These are phyloP conservation scores for Archocentrus centrarchus DNA, from an alignment of 2,113 vertebrate genomes.

Conservation along the genomic window DNA sequence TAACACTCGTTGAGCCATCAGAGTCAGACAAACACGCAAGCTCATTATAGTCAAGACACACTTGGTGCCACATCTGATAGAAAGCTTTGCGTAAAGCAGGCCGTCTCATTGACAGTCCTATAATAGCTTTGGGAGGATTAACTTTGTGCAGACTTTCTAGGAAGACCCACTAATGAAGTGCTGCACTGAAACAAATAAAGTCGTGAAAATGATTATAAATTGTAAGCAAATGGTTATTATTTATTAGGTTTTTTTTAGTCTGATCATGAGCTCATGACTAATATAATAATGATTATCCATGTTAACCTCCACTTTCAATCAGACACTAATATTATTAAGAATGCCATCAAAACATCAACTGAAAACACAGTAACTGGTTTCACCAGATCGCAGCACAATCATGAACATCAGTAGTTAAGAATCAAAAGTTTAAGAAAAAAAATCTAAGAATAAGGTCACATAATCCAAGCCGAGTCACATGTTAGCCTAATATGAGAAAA, in stretches of 20 bases:
- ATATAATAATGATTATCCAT: neutral
- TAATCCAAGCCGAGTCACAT: neutral
- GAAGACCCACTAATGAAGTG: slow-evolving; percentile 1
- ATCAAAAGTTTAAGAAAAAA: neutral
- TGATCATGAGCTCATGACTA: neutral
- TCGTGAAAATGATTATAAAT: neutral
- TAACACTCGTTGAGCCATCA: neutral
- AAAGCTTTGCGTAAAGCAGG: slow-evolving; percentile 31
- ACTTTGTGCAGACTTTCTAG: slow-evolving; percentile 12
- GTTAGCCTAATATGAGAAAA: neutral
- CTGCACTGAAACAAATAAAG: slow-evolving; percentile 8
- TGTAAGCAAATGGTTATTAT: neutral
- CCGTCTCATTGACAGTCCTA: slow-evolving; percentile 32
- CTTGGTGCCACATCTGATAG: slow-evolving; percentile 34
- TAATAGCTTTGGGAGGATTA: slow-evolving; percentile 54
- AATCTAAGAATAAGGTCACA: neutral
- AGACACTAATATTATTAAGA: slow-evolving; percentile 2
- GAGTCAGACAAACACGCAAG: slow-evolving; percentile 25
- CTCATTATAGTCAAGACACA: slow-evolving; percentile 16
- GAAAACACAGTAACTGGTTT: neutral
- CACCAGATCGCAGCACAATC: neutral
- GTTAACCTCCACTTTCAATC: neutral
- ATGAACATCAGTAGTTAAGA: neutral
- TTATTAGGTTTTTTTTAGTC: neutral
- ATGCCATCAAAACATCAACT: neutral